Evolutionary conservation across 1,140 invertebrate genomes (phyloP).

Genomic region (Chironomus tepperi): DNA sequence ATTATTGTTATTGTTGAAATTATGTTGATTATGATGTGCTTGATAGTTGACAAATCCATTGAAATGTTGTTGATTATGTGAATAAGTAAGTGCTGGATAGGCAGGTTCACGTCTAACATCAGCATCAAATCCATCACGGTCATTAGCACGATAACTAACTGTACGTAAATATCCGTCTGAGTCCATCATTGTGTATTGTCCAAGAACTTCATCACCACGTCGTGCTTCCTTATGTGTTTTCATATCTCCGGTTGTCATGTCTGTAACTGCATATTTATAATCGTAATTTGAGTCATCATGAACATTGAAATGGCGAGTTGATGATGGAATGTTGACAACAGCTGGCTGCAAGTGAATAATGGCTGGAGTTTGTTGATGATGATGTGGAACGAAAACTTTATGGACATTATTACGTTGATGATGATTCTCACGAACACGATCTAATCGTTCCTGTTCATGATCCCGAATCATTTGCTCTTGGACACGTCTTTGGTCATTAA

Average conservation of each 20-base stretch:
- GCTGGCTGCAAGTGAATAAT: neutral
- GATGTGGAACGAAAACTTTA: neutral
- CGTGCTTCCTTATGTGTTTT: conserved; percentile 46
- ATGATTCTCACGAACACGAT: neutral
- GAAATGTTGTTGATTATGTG: neutral
- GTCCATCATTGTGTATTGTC: conserved; percentile 50
- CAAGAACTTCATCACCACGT: conserved; percentile 47
- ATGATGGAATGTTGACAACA: neutral
- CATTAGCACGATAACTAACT: neutral
- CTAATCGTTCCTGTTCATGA: neutral
- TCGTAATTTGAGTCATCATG: conserved; percentile 1
- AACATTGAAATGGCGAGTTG: neutral
- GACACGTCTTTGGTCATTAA: neutral
- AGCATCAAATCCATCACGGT: neutral
- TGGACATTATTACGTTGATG: neutral
- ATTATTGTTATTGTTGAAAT: no score
- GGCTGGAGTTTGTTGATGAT: neutral
- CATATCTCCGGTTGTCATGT: conserved; percentile 42
- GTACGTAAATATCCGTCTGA: conserved; percentile 48
- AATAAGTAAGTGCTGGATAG: neutral
- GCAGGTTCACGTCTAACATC: neutral
- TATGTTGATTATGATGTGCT: no score
- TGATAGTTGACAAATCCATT: neutral
- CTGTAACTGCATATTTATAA: neutral
- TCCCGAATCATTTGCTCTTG: neutral